Evolutionary conservation across 2,888 invertebrate genomes (phyloP).

Genomic region (Amiota communis): DNA sequence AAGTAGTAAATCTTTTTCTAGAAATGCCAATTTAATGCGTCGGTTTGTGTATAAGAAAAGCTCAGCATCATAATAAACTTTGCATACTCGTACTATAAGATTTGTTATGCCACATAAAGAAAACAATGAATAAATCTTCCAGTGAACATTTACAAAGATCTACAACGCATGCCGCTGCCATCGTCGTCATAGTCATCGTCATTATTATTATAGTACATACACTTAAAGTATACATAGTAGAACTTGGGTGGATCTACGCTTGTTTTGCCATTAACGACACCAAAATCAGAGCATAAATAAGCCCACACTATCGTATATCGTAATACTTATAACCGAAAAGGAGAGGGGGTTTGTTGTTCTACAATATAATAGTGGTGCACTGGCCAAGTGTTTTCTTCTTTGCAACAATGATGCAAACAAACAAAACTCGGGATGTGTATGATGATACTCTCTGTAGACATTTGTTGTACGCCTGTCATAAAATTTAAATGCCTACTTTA

Average conservation of each 20-base stretch:
- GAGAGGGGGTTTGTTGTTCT: slow-evolving; percentile 31
- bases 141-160: slow-evolving; percentile 24
- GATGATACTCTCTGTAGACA: background rate
- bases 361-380: slow-evolving; percentile 23
- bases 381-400: slow-evolving; percentile 47
- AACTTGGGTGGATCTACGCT: slow-evolving; percentile 10
- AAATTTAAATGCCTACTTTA: slow-evolving; percentile 67
- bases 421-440: background rate
- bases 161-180: slow-evolving; percentile 21
- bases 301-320: slow-evolving; percentile 3
- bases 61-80: slow-evolving; percentile 51
- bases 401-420: slow-evolving; percentile 21
- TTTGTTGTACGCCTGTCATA: slow-evolving; percentile 53
- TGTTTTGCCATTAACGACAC: slow-evolving; percentile 60
- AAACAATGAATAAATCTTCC: slow-evolving; percentile 59
- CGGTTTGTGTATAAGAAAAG: slow-evolving; percentile 53
- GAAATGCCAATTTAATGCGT: slow-evolving; percentile 32
- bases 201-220: no score
- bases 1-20: slow-evolving; percentile 25
- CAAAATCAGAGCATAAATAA: slow-evolving; percentile 56
- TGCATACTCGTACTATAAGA: slow-evolving; percentile 14
- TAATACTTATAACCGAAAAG: slow-evolving; percentile 34
- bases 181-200: background rate
- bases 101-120: slow-evolving; percentile 9
- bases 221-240: no score